These are phyloP conservation scores for Neodiprion fabricii DNA, from an alignment of 1,140 invertebrate species.

Conservation along the genomic window DNA sequence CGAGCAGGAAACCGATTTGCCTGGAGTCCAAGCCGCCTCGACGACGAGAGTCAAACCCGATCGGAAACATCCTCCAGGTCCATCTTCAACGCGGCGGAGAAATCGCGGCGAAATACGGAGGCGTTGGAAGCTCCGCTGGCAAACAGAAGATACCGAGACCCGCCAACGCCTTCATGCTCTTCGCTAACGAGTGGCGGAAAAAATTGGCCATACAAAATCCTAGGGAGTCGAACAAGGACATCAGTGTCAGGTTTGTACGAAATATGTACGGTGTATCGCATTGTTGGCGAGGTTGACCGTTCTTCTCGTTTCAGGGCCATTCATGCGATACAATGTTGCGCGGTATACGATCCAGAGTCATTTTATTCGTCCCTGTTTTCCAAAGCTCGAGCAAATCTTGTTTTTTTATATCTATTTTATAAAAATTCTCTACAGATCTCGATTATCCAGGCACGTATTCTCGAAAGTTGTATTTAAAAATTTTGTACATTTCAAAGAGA, in stretches of 20 bases:
- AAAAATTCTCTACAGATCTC: too few relatives aligned
- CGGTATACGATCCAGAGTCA: too few relatives aligned
- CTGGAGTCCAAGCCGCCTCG: slow-evolving; percentile 37
- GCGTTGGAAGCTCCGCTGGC: slow-evolving; percentile 25
- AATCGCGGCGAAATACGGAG: slow-evolving; percentile 16
- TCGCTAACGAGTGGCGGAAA: slow-evolving; percentile 69
- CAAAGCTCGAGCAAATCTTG: too few relatives aligned
- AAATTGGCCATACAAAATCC: slow-evolving; percentile 65
- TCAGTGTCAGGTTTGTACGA: slow-evolving; percentile 63
- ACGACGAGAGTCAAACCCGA: slow-evolving; percentile 30
- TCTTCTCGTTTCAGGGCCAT: background rate
- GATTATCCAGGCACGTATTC: too few relatives aligned
- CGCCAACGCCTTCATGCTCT: slow-evolving; percentile 72
- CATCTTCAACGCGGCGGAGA: slow-evolving; percentile 31
- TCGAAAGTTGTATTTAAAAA: too few relatives aligned
- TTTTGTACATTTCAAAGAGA: too few relatives aligned
- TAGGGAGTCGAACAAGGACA: slow-evolving; percentile 69
- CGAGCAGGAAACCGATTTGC: slow-evolving; percentile 34
- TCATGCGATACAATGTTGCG: too few relatives aligned
- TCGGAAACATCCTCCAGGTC: slow-evolving; percentile 32
- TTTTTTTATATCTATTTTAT: too few relatives aligned
- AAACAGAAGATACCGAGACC: slow-evolving; percentile 67
- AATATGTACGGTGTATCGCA: background rate
- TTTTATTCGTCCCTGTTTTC: too few relatives aligned
- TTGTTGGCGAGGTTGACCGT: slow-evolving; percentile 9